Evolutionary conservation across 2,797 vertebrate genomes (phyloP).

Genomic region (Alfaro cultratus): DNA sequence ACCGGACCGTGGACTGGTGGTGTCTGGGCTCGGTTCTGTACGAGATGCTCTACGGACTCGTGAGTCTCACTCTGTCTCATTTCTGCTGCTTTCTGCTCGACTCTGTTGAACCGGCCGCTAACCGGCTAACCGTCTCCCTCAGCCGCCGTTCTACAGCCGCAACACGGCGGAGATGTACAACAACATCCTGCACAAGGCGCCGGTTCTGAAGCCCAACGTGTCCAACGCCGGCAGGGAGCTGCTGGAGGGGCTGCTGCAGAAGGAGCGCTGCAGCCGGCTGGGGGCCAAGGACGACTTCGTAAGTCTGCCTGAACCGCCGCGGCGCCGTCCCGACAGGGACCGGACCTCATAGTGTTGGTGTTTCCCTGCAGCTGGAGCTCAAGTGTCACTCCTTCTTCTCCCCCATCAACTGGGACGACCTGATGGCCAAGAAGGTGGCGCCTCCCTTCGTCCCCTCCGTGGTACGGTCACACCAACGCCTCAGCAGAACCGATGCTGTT

Average conservation of each 20-base stretch:
- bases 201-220: slow-evolving; percentile 83
- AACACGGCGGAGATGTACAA: slow-evolving; percentile 88
- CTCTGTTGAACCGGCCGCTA: not conserved
- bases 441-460: slow-evolving; percentile 83
- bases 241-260: slow-evolving; percentile 84
- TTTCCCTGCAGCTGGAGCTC: slow-evolving; percentile 77
- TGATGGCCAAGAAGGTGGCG: slow-evolving; percentile 82
- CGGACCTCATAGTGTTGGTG: slow-evolving; percentile 21
- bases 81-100: not conserved
- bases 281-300: slow-evolving; percentile 83
- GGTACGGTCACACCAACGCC: slow-evolving; percentile 58
- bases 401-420: slow-evolving; percentile 86
- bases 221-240: slow-evolving; percentile 82
- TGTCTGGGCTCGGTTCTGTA: slow-evolving; percentile 85
- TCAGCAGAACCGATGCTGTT: not conserved
- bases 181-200: slow-evolving; percentile 83
- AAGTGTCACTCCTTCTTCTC: slow-evolving; percentile 84
- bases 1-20: slow-evolving; percentile 87
- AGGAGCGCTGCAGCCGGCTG: slow-evolving; percentile 81
- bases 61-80: slow-evolving; percentile 52
- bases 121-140: not conserved
- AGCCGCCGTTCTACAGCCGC: slow-evolving; percentile 87
- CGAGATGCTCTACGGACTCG: slow-evolving; percentile 87
- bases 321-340: too few species aligned
- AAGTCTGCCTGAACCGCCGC: slow-evolving; percentile 43